phyloP scores from a whole-genome alignment of 2,888 invertebrate species.

The Quadroppia sp. region DNA sequence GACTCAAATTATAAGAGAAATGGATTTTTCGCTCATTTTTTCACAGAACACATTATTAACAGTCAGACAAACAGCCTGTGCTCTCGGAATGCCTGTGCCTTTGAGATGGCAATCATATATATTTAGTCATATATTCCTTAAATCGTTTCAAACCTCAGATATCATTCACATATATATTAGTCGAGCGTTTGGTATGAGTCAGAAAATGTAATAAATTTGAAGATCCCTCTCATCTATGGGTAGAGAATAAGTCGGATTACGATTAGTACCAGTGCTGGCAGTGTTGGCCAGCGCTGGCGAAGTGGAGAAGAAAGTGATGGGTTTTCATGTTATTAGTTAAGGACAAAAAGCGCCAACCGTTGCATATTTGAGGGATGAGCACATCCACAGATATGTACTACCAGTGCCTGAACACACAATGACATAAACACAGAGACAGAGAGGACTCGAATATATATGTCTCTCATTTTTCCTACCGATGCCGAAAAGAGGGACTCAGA shows the following conservation, averaged over 20 bases:
- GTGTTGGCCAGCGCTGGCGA: neutral
- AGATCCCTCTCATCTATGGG: conserved; percentile 4
- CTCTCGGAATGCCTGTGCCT: too few relatives aligned
- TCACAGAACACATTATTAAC: neutral
- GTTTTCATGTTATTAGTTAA: conserved; percentile 21
- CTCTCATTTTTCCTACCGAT: neutral
- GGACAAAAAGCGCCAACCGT: conserved; percentile 22
- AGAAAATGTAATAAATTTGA: conserved; percentile 27
- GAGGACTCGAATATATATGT: neutral
- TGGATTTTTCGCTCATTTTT: neutral
- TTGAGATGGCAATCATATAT: too few relatives aligned
- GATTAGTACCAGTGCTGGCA: neutral
- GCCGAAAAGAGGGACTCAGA: neutral
- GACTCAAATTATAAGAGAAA: neutral
- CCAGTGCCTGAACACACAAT: neutral
- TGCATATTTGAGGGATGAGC: conserved; percentile 22
- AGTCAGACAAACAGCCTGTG: neutral
- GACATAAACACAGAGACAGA: conserved; percentile 8
- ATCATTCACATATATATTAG: neutral
- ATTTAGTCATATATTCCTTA: too few relatives aligned
- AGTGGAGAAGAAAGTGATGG: conserved; percentile 17
- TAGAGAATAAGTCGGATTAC: neutral
- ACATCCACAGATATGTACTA: neutral
- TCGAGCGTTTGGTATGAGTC: neutral
- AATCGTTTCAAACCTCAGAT: neutral